These are phyloP conservation scores for Anoura caudifer DNA, from an alignment of 2,113 vertebrate species.

Conservation along the genomic window DNA sequence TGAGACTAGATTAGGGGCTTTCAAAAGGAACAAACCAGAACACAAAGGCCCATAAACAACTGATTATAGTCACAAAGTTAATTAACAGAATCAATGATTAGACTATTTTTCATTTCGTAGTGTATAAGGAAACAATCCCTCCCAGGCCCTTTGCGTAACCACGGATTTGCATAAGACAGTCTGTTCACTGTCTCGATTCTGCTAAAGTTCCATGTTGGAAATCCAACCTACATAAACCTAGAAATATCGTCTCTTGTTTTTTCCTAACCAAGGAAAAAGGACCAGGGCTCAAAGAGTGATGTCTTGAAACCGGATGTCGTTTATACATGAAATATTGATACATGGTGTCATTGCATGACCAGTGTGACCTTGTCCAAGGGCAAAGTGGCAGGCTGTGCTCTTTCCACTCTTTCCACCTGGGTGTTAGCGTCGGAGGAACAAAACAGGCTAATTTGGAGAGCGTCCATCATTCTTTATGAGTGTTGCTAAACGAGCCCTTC, in stretches of 20 bases:
- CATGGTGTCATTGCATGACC: neutral
- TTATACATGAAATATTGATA: neutral
- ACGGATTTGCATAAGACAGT: neutral
- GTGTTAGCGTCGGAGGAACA: neutral
- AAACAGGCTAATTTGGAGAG: neutral
- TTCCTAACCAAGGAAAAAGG: neutral
- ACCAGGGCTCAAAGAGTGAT: neutral
- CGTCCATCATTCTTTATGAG: neutral
- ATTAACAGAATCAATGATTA: neutral
- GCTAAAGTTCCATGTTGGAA: neutral
- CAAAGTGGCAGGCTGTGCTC: neutral
- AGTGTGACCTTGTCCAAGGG: neutral
- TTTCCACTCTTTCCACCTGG: neutral
- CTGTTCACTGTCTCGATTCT: neutral
- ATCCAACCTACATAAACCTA: neutral
- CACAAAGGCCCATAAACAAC: neutral
- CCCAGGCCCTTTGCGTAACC: neutral
- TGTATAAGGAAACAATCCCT: neutral
- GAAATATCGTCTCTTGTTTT: neutral
- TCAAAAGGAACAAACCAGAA: conserved; percentile 26
- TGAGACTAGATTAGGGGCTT: neutral
- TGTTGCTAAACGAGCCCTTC: neutral
- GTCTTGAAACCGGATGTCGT: neutral
- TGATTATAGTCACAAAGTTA: neutral
- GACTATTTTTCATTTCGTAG: neutral